Percentiles rank a stretch among this genome's conserved stretches.
phyloP scores from a whole-genome alignment of 2,113 vertebrate species.

The Neodontobutis hainanensis region DNA sequence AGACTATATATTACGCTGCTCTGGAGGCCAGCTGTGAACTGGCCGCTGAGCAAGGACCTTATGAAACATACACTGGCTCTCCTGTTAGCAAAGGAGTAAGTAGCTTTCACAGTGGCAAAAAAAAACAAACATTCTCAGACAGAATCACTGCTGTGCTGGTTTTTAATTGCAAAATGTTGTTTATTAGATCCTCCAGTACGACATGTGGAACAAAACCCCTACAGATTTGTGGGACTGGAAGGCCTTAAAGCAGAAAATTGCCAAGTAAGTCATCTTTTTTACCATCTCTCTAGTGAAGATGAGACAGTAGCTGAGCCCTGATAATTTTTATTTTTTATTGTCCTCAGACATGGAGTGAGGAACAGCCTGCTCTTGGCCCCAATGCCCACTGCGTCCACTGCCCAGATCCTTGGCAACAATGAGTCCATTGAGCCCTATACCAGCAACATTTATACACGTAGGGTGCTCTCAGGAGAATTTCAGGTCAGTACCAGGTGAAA shows the following conservation, averaged over 20 bases:
- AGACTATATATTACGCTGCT: slow-evolving; percentile 94
- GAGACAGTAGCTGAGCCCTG: background rate
- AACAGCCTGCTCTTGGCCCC: slow-evolving; percentile 96
- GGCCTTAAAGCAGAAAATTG: slow-evolving; percentile 89
- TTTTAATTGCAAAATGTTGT: slow-evolving; percentile 14
- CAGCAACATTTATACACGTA: slow-evolving; percentile 96
- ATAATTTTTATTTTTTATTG: background rate
- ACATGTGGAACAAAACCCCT: slow-evolving; percentile 93
- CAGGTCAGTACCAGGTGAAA: slow-evolving; percentile 81
- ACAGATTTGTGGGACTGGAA: slow-evolving; percentile 93
- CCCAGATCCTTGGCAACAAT: slow-evolving; percentile 97
- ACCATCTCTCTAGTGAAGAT: background rate
- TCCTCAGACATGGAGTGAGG: slow-evolving; percentile 86
- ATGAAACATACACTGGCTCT: slow-evolving; percentile 88
- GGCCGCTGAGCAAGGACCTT: slow-evolving; percentile 82
- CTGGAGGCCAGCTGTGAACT: slow-evolving; percentile 94
- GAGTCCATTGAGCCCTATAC: slow-evolving; percentile 97
- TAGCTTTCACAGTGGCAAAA: slow-evolving; percentile 13
- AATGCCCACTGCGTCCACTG: slow-evolving; percentile 97
- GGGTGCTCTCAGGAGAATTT: slow-evolving; percentile 96
- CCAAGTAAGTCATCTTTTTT: slow-evolving; percentile 81
- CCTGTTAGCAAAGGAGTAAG: slow-evolving; percentile 95
- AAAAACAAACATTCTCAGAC: background rate
- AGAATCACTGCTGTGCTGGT: background rate
- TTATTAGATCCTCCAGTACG: slow-evolving; percentile 89